Percentiles rank a stretch among this genome's conserved stretches.
phyloP scores from a whole-genome alignment of 2,888 invertebrate species.

The Ceramica pisi region DNA sequence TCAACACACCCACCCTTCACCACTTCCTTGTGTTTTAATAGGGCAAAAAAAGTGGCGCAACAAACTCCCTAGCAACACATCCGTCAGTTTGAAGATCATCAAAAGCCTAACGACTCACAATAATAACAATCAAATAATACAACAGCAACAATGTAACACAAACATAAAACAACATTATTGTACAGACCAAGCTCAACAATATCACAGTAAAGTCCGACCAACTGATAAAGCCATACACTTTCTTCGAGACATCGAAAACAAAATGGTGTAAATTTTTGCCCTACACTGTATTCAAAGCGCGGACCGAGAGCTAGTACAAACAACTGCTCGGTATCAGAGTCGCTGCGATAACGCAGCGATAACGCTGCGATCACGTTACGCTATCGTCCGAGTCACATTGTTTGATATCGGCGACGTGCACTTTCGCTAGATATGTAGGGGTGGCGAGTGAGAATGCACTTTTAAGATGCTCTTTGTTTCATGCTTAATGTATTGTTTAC shows the following conservation, averaged over 20 bases:
- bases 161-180: slow-evolving; percentile 1
- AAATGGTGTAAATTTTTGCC: slow-evolving; percentile 53
- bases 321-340: slow-evolving; percentile 61
- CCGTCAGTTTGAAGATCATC: too few relatives aligned
- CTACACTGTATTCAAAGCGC: slow-evolving; percentile 48
- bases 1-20: too few relatives aligned
- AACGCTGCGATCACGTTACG: slow-evolving; percentile 74
- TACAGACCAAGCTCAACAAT: neutral
- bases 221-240: slow-evolving; percentile 52
- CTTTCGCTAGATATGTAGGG: slow-evolving; percentile 83
- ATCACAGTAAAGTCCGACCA: slow-evolving; percentile 27
- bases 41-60: too few relatives aligned
- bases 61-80: too few relatives aligned
- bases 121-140: slow-evolving; percentile 9
- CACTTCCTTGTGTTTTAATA: too few relatives aligned
- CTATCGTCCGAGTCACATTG: slow-evolving; percentile 85
- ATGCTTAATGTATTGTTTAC: neutral
- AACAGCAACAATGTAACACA: slow-evolving; percentile 12
- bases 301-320: slow-evolving; percentile 49
- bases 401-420: slow-evolving; percentile 83
- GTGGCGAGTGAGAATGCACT: slow-evolving; percentile 51
- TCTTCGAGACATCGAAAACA: slow-evolving; percentile 54
- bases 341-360: slow-evolving; percentile 68
- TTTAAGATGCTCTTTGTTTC: slow-evolving; percentile 6
- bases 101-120: too few relatives aligned